These are phyloP conservation scores for Panthera tigris DNA, from an alignment of 2,113 vertebrate genomes.

Conservation along the genomic window DNA sequence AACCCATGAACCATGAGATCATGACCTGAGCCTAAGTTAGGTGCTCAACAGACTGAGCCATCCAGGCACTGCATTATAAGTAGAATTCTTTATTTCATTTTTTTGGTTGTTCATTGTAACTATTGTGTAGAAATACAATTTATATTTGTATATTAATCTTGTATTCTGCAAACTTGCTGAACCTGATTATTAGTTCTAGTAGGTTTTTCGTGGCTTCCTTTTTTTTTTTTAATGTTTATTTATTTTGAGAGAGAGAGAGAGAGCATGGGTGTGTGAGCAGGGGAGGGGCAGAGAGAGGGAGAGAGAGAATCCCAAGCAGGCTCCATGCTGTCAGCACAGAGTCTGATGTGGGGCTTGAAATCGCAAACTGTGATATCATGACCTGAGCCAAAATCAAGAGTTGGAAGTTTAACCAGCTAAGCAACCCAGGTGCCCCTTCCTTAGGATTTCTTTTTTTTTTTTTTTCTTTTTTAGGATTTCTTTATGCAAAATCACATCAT, in stretches of 20 bases:
- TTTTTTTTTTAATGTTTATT: neutral
- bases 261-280: no score
- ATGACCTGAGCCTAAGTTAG: no score
- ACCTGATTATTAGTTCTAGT: no score
- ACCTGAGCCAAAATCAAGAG: neutral
- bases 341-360: neutral
- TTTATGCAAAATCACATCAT: neutral
- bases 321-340: neutral
- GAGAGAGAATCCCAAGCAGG: neutral
- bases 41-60: no score
- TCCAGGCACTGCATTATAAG: neutral
- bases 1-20: no score
- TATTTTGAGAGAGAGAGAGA: neutral
- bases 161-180: no score
- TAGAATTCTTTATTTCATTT: neutral
- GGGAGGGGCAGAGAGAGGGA: neutral
- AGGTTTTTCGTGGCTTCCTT: no score
- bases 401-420: neutral
- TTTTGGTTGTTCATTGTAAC: neutral
- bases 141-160: neutral
- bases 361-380: neutral
- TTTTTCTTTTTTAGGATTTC: neutral
- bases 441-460: neutral
- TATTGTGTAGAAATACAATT: neutral
- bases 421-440: neutral